Base-by-base conservation (phyloP, 1,140 invertebrate species). In the Antheraea mylitta region DNA sequence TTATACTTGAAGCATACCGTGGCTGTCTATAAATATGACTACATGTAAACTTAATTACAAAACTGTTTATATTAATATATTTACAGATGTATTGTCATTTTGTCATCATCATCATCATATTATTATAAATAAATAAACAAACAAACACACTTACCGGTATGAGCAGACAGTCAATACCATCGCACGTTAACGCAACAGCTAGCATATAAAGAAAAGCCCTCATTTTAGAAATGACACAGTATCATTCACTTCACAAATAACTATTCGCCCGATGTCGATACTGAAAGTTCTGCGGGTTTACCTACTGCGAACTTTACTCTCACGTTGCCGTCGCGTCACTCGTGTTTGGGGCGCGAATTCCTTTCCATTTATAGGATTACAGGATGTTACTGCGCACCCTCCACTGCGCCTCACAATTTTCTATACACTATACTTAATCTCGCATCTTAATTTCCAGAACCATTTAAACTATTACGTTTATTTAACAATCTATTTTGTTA, bases 311-410 rank as follows among this genome's bases (percentile, higher is more conserved):
- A 70, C 62, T 74, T 66, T 71, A 67, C 75, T 62, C 80, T 77
- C 71, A 75, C 77, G 77, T 67, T 73, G 79, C 45, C 82, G 82
- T 77, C 81, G 69, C 72, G 74, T 68, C 73, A 85, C 74, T 86
- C 87, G 79, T 88, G 87, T 87, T 87, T 86, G 81, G 81, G 80
- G 68, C 75, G 80, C 70, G 73, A 72, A 77, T 75, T 66, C 68
- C 78, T 70, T 71, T 84, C 79, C 80, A 83, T 88, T 87, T 90
- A 87, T 88, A 88, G 71, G 81, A 68, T 74, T 76, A 69, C 75
- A 66, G 64, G 74, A 73, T 71, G 75, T 80, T 84, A 82, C 86
- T 88, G 87, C 87, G 86, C 87, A 87, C 70, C 79, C 81, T 77
- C 67, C 53, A 69, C 83, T 83, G 87, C 86, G 86, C 83, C 81